A percentile compares a stretch with the other conserved stretches of the same genome.
Evolutionary conservation across 1,140 invertebrate genomes (phyloP).

Genomic region (Drosophila paulistorum): DNA sequence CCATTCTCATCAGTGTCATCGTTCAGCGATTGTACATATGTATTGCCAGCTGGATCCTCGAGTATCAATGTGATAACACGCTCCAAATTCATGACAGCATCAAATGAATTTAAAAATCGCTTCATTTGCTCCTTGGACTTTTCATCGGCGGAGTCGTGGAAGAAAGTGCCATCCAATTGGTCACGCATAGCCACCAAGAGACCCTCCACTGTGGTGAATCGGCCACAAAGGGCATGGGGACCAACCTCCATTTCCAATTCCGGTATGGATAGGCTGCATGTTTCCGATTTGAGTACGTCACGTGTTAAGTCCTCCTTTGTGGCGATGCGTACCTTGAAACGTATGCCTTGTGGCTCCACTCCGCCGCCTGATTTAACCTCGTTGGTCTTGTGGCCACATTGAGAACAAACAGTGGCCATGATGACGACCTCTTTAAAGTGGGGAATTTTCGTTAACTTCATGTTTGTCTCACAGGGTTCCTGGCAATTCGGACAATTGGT

Average conservation of each 20-base stretch:
- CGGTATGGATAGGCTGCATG: constrained; percentile 93
- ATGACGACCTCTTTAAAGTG: constrained; percentile 99
- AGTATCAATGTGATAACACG: constrained; percentile 90
- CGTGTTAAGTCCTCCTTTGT: constrained; percentile 92
- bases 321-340: constrained; percentile 90
- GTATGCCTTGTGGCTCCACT: constrained; percentile 92
- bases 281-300: constrained; percentile 98
- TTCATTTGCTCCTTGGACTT: constrained; percentile 82
- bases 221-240: constrained; percentile 92
- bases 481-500: constrained; percentile 96
- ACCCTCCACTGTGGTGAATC: constrained; percentile 98
- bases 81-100: constrained; percentile 88
- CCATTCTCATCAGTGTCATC: constrained; percentile 86
- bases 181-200: constrained; percentile 88
- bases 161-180: constrained; percentile 89
- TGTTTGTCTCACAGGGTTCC: constrained; percentile 93
- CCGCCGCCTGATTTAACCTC: constrained; percentile 98
- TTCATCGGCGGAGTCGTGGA: constrained; percentile 89
- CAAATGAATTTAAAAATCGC: constrained; percentile 88
- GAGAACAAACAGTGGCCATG: constrained; percentile 97
- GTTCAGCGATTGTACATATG: constrained; percentile 94
- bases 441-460: constrained; percentile 98
- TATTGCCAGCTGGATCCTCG: constrained; percentile 98
- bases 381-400: constrained; percentile 95
- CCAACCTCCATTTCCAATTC: constrained; percentile 95